These are phyloP conservation scores for Phyllopteryx taeniolatus DNA, from an alignment of 2,113 vertebrate species.

Conservation along the genomic window DNA sequence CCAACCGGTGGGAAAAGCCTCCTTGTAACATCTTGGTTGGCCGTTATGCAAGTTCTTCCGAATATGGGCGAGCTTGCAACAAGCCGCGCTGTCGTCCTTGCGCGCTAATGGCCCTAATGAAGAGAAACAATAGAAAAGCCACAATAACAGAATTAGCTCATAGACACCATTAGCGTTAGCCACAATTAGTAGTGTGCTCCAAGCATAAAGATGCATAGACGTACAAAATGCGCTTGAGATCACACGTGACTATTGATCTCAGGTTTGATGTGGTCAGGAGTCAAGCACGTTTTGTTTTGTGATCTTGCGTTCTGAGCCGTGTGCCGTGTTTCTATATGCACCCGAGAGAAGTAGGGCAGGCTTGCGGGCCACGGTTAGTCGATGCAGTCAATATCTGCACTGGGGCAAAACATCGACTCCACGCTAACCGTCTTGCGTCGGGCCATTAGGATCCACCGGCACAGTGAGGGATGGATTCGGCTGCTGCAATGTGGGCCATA, in stretches of 20 bases:
- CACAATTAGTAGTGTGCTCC: background rate
- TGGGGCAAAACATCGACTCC: constrained; percentile 33
- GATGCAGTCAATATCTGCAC: constrained; percentile 49
- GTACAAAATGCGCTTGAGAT: background rate
- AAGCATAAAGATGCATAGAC: background rate
- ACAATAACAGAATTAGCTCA: no score
- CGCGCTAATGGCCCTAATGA: no score
- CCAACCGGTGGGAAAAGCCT: no score
- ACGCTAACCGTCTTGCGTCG: constrained; percentile 16
- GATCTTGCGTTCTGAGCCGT: constrained; percentile 16
- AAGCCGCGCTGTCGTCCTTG: no score
- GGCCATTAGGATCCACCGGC: constrained; percentile 51
- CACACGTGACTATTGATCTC: background rate
- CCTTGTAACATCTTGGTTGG: no score
- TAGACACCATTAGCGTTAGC: no score
- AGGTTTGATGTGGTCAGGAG: background rate
- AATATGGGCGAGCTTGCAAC: no score
- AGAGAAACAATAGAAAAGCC: no score
- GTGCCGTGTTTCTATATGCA: constrained; percentile 32
- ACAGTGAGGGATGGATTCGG: constrained; percentile 57
- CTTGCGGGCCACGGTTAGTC: constrained; percentile 39
- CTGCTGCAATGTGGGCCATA: constrained; percentile 47
- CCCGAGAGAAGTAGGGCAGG: constrained; percentile 59
- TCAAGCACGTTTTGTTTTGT: constrained; percentile 7
- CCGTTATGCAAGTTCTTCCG: no score